Evolutionary conservation across 2,888 invertebrate genomes (phyloP).

Genomic region (Drosophila putrida): DNA sequence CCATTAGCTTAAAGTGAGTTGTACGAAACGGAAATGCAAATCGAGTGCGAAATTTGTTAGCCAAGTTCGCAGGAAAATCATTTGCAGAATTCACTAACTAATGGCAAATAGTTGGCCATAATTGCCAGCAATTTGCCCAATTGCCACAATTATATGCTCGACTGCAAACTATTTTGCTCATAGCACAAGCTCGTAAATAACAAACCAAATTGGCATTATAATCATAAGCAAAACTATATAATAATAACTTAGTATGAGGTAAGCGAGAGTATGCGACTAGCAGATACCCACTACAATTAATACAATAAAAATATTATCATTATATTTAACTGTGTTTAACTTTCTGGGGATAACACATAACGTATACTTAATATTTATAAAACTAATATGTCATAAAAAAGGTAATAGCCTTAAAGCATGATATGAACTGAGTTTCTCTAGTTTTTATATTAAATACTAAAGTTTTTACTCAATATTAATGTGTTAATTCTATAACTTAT

Average conservation of each 20-base stretch:
- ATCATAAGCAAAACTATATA: constrained; percentile 3
- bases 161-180: constrained; percentile 39
- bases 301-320: too few species aligned
- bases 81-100: constrained; percentile 21
- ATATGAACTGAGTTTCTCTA: too few species aligned
- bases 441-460: not conserved
- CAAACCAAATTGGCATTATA: constrained; percentile 45
- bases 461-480: too few species aligned
- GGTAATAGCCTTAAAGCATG: too few species aligned
- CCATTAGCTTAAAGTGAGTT: not conserved
- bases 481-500: too few species aligned
- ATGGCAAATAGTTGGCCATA: constrained; percentile 28
- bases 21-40: constrained; percentile 25
- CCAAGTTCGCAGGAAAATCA: constrained; percentile 14
- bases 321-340: too few species aligned
- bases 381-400: too few species aligned
- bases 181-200: constrained; percentile 42
- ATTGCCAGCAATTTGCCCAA: constrained; percentile 40
- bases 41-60: constrained; percentile 22
- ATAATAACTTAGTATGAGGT: not conserved
- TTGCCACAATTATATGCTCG: constrained; percentile 29
- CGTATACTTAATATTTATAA: not conserved
- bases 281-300: not conserved
- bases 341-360: too few species aligned
- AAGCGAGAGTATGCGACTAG: not conserved